Evolutionary conservation across 2,888 invertebrate genomes (phyloP).

Genomic region (Sipha maydis): DNA sequence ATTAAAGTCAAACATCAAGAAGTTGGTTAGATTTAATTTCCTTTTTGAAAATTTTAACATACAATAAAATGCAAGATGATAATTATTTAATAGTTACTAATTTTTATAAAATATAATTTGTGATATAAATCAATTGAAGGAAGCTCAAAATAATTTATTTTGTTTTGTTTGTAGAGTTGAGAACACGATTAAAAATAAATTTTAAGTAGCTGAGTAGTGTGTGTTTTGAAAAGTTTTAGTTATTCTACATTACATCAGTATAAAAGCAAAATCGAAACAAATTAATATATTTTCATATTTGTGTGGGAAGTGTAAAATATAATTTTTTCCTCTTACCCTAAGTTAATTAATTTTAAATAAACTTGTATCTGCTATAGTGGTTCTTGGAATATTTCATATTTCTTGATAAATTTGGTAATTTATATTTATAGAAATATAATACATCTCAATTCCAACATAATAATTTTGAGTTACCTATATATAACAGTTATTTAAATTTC

Average conservation of each 20-base stretch:
- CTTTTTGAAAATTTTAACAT: not conserved
- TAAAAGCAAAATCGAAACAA: not conserved
- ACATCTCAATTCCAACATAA: too few species aligned
- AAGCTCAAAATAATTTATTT: not conserved
- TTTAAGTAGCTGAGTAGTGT: not conserved
- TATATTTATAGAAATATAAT: too few species aligned
- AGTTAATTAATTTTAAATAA: too few species aligned
- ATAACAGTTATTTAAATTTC: too few species aligned
- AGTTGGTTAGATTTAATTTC: too few species aligned
- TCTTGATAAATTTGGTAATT: too few species aligned
- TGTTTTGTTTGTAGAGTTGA: not conserved
- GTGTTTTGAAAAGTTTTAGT: not conserved
- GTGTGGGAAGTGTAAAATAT: not conserved
- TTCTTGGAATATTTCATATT: too few species aligned
- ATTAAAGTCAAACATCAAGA: too few species aligned
- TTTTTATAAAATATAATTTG: not conserved
- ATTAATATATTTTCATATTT: not conserved
- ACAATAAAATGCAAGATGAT: too few species aligned
- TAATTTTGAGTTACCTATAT: too few species aligned
- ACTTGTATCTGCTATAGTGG: too few species aligned
- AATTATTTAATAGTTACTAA: not conserved
- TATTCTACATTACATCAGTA: not conserved
- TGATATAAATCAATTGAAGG: not conserved
- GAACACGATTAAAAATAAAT: not conserved
- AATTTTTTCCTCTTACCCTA: too few species aligned